Percentiles rank a stretch among this genome's conserved stretches.
These are phyloP conservation scores for Iphiclides podalirius DNA, from an alignment of 2,888 invertebrate species.

Conservation along the genomic window DNA sequence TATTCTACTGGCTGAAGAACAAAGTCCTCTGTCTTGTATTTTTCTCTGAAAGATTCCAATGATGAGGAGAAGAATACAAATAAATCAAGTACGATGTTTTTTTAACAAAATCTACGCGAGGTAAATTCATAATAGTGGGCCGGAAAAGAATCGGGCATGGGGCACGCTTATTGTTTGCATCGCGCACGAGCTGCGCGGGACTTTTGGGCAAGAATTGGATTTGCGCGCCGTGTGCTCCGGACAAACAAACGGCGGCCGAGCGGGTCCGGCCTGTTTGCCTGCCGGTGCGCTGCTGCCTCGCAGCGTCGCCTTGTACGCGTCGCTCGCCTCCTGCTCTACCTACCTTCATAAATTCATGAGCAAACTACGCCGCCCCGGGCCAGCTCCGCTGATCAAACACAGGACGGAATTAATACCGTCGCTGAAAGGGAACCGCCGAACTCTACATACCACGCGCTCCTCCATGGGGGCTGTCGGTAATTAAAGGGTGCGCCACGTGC, in stretches of 20 bases:
- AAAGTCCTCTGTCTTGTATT: too few species aligned
- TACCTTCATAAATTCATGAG: background rate
- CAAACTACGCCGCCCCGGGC: background rate
- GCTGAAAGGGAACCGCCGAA: background rate
- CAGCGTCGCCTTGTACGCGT: background rate
- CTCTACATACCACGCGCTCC: background rate
- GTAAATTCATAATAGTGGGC: too few species aligned
- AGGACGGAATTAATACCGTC: background rate
- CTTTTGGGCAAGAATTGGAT: constrained; percentile 34
- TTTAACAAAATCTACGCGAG: too few species aligned
- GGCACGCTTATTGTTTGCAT: too few species aligned
- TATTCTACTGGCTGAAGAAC: too few species aligned
- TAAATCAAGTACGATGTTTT: too few species aligned
- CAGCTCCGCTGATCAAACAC: background rate
- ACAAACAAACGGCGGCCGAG: constrained; percentile 7
- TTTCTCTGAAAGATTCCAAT: too few species aligned
- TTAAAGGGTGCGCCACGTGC: constrained; percentile 30
- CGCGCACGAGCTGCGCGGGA: constrained; percentile 1
- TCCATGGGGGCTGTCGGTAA: constrained; percentile 10
- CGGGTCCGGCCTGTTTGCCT: background rate
- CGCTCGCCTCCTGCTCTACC: background rate
- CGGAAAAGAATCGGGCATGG: too few species aligned
- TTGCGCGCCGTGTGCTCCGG: constrained; percentile 26
- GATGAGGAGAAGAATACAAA: too few species aligned
- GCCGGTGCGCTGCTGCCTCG: background rate